These are phyloP conservation scores for Sipha maydis DNA, from an alignment of 2,888 invertebrate species.

Conservation along the genomic window DNA sequence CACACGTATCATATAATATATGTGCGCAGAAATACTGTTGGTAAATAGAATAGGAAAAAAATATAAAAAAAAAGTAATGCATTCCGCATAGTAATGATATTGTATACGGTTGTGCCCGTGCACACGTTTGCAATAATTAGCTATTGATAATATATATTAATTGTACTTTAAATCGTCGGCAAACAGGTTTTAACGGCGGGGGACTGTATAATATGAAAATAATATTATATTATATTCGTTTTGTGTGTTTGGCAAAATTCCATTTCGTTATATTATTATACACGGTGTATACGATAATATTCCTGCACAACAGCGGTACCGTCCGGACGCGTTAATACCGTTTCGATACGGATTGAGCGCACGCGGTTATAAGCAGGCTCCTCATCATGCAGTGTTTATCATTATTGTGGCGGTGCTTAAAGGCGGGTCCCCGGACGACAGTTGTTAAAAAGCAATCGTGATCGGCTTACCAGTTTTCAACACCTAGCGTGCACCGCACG, in stretches of 20 bases:
- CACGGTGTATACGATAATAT: slow-evolving; percentile 7
- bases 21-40: neutral
- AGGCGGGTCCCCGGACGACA: neutral
- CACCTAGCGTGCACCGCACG: neutral
- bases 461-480: slow-evolving; percentile 42
- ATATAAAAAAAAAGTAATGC: neutral
- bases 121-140: slow-evolving; percentile 17
- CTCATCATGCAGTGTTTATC: slow-evolving; percentile 10
- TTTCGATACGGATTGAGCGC: slow-evolving; percentile 19
- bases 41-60: neutral
- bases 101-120: neutral
- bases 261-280: slow-evolving; percentile 17
- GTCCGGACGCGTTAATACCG: slow-evolving; percentile 30
- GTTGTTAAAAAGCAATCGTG: slow-evolving; percentile 8
- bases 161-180: slow-evolving; percentile 12
- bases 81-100: neutral
- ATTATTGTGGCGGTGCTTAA: neutral
- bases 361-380: neutral
- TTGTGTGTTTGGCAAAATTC: slow-evolving; percentile 44
- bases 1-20: neutral
- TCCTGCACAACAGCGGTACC: slow-evolving; percentile 1
- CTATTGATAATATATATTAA: slow-evolving; percentile 40
- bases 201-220: too few species aligned
- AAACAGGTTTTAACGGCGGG: slow-evolving; percentile 27
- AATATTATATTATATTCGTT: neutral